Evolutionary conservation across 2,797 vertebrate species (phyloP).

Genomic region (Hipposideros larvatus): DNA sequence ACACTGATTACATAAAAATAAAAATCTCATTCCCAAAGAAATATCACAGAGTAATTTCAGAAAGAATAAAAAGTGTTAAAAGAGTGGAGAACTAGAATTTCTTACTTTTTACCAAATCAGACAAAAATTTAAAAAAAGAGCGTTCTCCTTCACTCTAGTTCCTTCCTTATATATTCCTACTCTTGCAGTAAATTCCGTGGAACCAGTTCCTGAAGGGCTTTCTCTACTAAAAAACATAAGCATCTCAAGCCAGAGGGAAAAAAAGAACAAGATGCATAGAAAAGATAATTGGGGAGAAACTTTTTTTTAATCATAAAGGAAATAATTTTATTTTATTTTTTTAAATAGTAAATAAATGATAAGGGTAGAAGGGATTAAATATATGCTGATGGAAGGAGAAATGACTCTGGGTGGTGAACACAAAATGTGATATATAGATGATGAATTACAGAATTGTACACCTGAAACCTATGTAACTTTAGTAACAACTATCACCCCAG

Average conservation of each 20-base stretch:
- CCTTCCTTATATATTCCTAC: not conserved
- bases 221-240: not conserved
- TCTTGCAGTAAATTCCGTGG: not conserved
- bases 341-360: no score
- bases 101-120: not conserved
- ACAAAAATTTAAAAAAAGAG: not conserved
- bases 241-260: not conserved
- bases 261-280: not conserved
- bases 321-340: no score
- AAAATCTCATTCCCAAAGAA: not conserved
- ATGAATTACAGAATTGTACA: no score
- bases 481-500: no score
- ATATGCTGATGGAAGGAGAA: no score
- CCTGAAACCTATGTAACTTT: no score
- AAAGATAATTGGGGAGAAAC: not conserved
- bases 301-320: not conserved
- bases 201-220: not conserved
- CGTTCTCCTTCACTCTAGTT: conserved; percentile 16
- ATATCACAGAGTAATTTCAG: not conserved
- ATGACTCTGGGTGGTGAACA: no score
- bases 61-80: not conserved
- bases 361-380: no score
- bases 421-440: no score
- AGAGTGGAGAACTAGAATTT: not conserved
- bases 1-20: not conserved